Evolutionary conservation across 1,140 invertebrate species (phyloP).

Genomic region (Sipha flava): DNA sequence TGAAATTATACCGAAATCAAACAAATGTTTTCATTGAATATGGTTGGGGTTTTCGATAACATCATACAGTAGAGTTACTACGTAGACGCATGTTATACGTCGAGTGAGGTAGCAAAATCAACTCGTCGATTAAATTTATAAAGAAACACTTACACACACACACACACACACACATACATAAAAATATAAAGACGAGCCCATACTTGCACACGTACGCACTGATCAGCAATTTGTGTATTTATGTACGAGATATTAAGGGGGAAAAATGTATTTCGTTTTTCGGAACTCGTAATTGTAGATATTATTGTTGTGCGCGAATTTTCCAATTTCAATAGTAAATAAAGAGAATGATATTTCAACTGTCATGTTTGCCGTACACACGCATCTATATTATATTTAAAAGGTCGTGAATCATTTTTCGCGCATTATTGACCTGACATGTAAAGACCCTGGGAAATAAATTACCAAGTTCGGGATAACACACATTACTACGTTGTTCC

Average conservation of each 20-base stretch:
- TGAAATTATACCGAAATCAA: background rate
- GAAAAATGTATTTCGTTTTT: background rate
- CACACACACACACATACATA: too few relatives aligned
- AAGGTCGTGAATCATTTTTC: background rate
- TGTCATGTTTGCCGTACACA: background rate
- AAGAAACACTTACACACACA: too few relatives aligned
- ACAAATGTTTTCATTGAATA: background rate
- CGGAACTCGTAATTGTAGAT: background rate
- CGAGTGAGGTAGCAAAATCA: too few relatives aligned
- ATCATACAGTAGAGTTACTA: too few relatives aligned
- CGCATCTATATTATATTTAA: background rate
- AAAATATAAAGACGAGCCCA: too few relatives aligned
- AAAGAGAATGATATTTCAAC: background rate
- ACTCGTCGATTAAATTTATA: too few relatives aligned
- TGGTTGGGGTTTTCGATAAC: too few relatives aligned
- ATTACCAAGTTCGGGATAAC: background rate
- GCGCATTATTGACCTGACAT: background rate
- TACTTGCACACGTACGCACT: too few relatives aligned
- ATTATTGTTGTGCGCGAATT: background rate
- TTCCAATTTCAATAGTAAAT: background rate
- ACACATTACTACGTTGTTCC: background rate
- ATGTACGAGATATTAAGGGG: too few relatives aligned
- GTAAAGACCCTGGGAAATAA: background rate
- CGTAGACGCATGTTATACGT: too few relatives aligned
- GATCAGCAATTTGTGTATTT: too few relatives aligned